phyloP scores from a whole-genome alignment of 2,797 vertebrate species.

The Holocentrus rufus region DNA sequence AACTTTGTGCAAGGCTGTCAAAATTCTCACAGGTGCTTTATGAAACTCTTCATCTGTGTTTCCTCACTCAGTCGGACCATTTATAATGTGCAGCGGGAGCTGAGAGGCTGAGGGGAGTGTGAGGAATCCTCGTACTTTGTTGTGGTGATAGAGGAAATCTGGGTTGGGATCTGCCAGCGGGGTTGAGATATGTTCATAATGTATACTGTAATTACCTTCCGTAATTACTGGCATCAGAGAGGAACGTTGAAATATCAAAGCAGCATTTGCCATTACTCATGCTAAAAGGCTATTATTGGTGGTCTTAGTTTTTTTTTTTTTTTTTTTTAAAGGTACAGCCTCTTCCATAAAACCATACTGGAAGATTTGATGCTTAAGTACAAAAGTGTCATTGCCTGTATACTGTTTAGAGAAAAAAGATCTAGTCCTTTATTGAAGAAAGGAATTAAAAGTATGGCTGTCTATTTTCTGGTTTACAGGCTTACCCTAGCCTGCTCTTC shows the following conservation, averaged over 20 bases:
- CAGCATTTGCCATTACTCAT: slow-evolving; percentile 38
- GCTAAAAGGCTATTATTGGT: slow-evolving; percentile 38
- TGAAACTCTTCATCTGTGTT: not conserved
- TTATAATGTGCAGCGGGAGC: not conserved
- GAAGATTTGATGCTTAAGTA: slow-evolving; percentile 28
- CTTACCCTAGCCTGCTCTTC: slow-evolving; percentile 49
- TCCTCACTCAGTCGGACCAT: not conserved
- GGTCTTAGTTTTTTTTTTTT: not conserved
- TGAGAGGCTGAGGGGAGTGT: slow-evolving; percentile 8
- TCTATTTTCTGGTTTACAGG: slow-evolving; percentile 25
- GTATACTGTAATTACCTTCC: slow-evolving; percentile 60
- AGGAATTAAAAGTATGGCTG: slow-evolving; percentile 37
- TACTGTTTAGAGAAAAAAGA: slow-evolving; percentile 22
- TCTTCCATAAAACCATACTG: slow-evolving; percentile 17
- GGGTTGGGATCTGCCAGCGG: slow-evolving; percentile 31
- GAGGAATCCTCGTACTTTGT: slow-evolving; percentile 43
- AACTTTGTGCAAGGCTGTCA: slow-evolving; percentile 26
- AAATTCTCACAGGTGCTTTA: slow-evolving; percentile 43
- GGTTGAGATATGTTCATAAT: slow-evolving; percentile 54
- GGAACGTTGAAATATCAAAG: slow-evolving; percentile 51
- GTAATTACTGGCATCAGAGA: slow-evolving; percentile 61
- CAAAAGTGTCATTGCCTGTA: slow-evolving; percentile 18
- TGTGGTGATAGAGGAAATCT: slow-evolving; percentile 33
- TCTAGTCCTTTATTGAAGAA: slow-evolving; percentile 9
- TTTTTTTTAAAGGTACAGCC: not conserved